phyloP scores from a whole-genome alignment of 1,140 invertebrate genomes.

The Drosophila triauraria region DNA sequence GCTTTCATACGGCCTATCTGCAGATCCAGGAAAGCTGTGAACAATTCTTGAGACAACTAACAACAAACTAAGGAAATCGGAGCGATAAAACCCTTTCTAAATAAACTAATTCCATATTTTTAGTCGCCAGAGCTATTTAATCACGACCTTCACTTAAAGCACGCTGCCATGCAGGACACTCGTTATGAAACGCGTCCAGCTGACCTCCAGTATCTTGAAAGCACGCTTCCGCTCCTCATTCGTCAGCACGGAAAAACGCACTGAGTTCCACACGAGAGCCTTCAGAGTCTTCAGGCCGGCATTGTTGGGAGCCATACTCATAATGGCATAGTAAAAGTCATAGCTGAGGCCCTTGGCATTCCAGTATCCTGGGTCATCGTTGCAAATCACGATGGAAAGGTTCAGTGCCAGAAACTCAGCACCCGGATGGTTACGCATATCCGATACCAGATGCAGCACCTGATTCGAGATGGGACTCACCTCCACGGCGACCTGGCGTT shows the following conservation, averaged over 20 bases:
- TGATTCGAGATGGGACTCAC: conserved; percentile 93
- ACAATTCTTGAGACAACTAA: conserved; percentile 5
- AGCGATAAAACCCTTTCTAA: neutral
- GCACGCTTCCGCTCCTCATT: conserved; percentile 52
- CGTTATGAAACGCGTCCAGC: conserved; percentile 69
- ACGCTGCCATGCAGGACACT: conserved; percentile 65
- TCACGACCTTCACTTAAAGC: conserved; percentile 29
- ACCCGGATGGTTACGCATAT: conserved; percentile 93
- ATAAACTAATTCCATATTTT: no score
- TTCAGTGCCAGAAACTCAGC: conserved; percentile 88
- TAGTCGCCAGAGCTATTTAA: conserved; percentile 2
- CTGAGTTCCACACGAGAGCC: conserved; percentile 88
- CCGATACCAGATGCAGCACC: conserved; percentile 90
- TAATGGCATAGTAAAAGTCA: conserved; percentile 91
- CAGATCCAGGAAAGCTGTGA: conserved; percentile 73
- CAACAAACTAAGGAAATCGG: neutral
- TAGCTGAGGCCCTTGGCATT: conserved; percentile 88
- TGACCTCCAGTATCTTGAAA: conserved; percentile 56
- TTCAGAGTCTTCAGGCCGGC: conserved; percentile 89
- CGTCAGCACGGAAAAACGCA: conserved; percentile 79
- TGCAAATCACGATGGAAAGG: conserved; percentile 88
- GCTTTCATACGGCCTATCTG: conserved; percentile 57
- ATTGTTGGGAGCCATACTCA: conserved; percentile 88
- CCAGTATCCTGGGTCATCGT: conserved; percentile 90
- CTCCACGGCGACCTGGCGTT: conserved; percentile 91